Conservation (phyloP, 2,888 invertebrate genomes). For the Eupsilia transversa region DNA sequence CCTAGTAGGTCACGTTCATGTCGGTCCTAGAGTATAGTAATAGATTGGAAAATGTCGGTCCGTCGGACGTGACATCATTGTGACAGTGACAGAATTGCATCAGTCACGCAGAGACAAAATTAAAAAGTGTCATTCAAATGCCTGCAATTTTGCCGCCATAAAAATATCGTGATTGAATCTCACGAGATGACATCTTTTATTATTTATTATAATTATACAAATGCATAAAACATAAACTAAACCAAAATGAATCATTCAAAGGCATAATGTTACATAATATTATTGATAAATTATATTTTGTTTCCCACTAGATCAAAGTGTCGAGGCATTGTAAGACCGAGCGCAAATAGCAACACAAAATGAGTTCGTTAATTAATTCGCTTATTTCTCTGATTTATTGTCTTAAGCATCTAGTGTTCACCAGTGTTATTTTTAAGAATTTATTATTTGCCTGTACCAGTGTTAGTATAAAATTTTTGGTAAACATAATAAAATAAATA, state of each 20-base stretch:
- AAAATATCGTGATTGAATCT: not conserved
- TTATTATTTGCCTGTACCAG: too few relatives aligned
- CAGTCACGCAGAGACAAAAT: constrained; percentile 12
- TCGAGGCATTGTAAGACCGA: not conserved
- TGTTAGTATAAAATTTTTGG: too few relatives aligned
- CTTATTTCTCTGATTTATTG: too few relatives aligned
- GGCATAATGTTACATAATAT: not conserved
- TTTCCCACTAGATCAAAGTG: not conserved
- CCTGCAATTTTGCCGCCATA: constrained; percentile 3
- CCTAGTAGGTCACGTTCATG: not conserved
- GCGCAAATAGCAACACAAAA: not conserved
- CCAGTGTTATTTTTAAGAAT: too few relatives aligned
- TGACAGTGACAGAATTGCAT: not conserved
- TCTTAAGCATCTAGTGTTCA: too few relatives aligned
- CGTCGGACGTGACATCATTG: not conserved
- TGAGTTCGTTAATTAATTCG: too few relatives aligned
- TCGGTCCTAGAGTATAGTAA: too few relatives aligned
- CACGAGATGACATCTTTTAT: constrained; percentile 3
- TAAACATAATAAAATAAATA: too few relatives aligned
- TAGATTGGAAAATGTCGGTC: too few relatives aligned
- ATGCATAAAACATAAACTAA: not conserved
- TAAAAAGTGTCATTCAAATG: constrained; percentile 7
- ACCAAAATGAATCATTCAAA: not conserved
- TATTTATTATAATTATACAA: not conserved
- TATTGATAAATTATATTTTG: constrained; percentile 5